Percentiles rank a stretch among this genome's conserved stretches.
phyloP scores from a whole-genome alignment of 2,888 invertebrate genomes.

The Macropis europaea region DNA sequence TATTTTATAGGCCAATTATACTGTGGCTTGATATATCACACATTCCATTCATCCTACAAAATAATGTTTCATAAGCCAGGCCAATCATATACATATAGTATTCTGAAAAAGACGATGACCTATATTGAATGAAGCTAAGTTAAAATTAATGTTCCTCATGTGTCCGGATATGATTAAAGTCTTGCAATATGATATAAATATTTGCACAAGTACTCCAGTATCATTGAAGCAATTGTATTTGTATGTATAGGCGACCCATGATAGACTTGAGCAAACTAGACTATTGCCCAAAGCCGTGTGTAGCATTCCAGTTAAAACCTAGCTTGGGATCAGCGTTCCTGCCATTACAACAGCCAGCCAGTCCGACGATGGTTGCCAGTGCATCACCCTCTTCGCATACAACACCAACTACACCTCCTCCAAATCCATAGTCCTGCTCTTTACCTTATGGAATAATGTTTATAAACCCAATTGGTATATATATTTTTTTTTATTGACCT shows the following conservation, averaged over 20 bases:
- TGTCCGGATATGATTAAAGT: not conserved
- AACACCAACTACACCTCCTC: slow-evolving; percentile 78
- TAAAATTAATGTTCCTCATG: not conserved
- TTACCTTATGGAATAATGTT: slow-evolving; percentile 67
- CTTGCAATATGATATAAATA: not conserved
- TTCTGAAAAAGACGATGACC: not conserved
- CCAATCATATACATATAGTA: not conserved
- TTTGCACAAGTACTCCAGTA: not conserved
- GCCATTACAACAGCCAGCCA: slow-evolving; percentile 82
- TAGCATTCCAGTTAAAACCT: slow-evolving; percentile 88
- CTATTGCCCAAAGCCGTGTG: slow-evolving; percentile 84
- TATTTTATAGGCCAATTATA: not conserved
- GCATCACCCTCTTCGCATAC: slow-evolving; percentile 75
- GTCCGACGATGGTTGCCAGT: slow-evolving; percentile 73
- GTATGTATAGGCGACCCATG: slow-evolving; percentile 78
- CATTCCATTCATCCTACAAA: not conserved
- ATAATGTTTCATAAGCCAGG: not conserved
- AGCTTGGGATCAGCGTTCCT: slow-evolving; percentile 91
- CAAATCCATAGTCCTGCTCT: slow-evolving; percentile 78
- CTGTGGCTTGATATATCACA: not conserved
- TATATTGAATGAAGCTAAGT: not conserved
- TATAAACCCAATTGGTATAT: slow-evolving; percentile 72
- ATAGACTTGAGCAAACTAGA: slow-evolving; percentile 80
- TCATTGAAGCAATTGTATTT: slow-evolving; percentile 48
- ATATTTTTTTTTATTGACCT: slow-evolving; percentile 69